phyloP scores from a whole-genome alignment of 2,113 vertebrate genomes.

The Anseranas semipalmata region DNA sequence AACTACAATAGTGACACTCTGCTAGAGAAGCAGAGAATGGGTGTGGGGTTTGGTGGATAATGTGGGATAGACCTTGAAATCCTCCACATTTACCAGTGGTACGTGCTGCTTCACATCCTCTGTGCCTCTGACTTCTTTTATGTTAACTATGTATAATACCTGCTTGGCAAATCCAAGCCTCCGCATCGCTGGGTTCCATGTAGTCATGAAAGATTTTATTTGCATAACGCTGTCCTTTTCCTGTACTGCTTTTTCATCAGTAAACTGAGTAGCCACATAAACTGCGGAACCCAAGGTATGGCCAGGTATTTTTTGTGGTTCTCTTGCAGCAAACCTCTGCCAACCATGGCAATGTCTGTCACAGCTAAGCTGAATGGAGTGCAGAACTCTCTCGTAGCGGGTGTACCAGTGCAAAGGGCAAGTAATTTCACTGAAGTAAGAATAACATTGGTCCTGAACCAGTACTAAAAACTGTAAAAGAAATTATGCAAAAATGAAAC shows the following conservation, averaged over 20 bases:
- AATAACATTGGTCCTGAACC: background rate
- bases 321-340: background rate
- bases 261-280: background rate
- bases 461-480: background rate
- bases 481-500: background rate
- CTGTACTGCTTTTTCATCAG: background rate
- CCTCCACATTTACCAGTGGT: background rate
- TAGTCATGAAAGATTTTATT: background rate
- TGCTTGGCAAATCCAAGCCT: background rate
- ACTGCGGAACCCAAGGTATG: background rate
- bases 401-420: background rate
- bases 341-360: background rate
- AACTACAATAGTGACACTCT: background rate
- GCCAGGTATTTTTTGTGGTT: background rate
- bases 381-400: background rate
- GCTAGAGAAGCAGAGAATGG: background rate
- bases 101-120: fast-evolving
- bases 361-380: background rate
- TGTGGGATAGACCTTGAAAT: background rate
- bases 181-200: background rate
- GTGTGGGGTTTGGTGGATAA: background rate
- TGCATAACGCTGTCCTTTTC: background rate
- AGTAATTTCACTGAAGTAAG: background rate
- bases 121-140: background rate
- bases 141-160: background rate